phyloP scores from a whole-genome alignment of 2,113 vertebrate genomes.

The Pteruthius melanotis region DNA sequence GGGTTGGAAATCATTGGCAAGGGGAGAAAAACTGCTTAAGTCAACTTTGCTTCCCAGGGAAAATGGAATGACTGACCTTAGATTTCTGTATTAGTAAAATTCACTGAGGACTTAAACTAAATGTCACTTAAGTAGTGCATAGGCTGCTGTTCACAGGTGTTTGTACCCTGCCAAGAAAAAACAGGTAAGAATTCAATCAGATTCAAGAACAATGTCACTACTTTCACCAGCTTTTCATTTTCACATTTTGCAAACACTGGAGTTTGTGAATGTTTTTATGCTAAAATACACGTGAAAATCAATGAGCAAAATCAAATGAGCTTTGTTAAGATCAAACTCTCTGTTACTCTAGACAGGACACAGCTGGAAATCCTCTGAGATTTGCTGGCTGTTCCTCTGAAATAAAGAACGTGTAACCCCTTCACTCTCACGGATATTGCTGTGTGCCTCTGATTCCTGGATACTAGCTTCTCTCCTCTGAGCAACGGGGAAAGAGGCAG shows the following conservation, averaged over 20 bases:
- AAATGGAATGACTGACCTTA: neutral
- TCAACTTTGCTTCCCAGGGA: neutral
- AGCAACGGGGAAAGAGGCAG: neutral
- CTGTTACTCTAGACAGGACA: conserved; percentile 25
- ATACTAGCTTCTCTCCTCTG: neutral
- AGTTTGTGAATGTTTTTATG: conserved; percentile 6
- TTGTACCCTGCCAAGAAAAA: neutral
- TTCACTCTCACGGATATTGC: neutral
- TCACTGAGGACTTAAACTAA: neutral
- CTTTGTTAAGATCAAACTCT: neutral
- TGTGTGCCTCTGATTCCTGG: neutral
- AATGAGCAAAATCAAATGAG: conserved; percentile 32
- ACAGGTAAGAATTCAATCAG: neutral
- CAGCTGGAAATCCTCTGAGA: conserved; percentile 45
- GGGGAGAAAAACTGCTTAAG: neutral
- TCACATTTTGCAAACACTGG: neutral
- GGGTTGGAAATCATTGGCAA: neutral
- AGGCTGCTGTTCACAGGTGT: neutral
- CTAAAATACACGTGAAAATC: conserved; percentile 37
- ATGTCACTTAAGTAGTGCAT: neutral
- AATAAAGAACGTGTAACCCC: neutral
- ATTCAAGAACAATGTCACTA: neutral
- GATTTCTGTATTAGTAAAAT: neutral
- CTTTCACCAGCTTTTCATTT: neutral
- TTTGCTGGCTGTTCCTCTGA: conserved; percentile 13